phyloP scores from a whole-genome alignment of 2,113 vertebrate species.

The Labrus mixtus region DNA sequence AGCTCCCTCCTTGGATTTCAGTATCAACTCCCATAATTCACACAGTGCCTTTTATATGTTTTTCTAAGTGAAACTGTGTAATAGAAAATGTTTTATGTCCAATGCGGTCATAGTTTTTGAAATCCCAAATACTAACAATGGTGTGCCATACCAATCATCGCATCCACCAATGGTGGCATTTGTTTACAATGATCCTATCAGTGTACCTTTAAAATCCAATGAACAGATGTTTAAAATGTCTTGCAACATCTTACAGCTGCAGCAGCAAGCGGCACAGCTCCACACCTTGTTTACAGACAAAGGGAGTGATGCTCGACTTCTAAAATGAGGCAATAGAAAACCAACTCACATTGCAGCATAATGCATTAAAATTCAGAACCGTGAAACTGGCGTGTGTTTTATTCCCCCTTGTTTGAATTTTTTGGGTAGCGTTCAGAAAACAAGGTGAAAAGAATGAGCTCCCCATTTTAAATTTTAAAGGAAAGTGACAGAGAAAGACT shows the following conservation, averaged over 20 bases:
- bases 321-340: slow-evolving; percentile 63
- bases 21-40: slow-evolving; percentile 1
- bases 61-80: slow-evolving; percentile 3
- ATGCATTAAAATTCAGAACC: slow-evolving; percentile 63
- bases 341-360: slow-evolving; percentile 39
- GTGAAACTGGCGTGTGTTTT: slow-evolving; percentile 48
- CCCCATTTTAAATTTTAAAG: slow-evolving; percentile 34
- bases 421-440: slow-evolving; percentile 57
- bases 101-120: slow-evolving; percentile 1
- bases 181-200: background rate
- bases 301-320: slow-evolving; percentile 40
- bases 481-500: slow-evolving; percentile 61
- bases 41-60: background rate
- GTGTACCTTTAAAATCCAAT: background rate
- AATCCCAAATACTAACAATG: background rate
- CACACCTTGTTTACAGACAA: slow-evolving; percentile 64
- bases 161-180: background rate
- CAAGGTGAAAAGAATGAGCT: slow-evolving; percentile 73
- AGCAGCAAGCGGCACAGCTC: slow-evolving; percentile 24
- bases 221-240: background rate
- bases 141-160: background rate
- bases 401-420: slow-evolving; percentile 63
- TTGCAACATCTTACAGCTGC: slow-evolving; percentile 30
- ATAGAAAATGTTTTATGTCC: background rate
- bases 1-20: background rate